Evolutionary conservation across 2,888 invertebrate species (phyloP), one percentile per base, ranked within the genome.

Genomic region (Bellardia pandia): DNA sequence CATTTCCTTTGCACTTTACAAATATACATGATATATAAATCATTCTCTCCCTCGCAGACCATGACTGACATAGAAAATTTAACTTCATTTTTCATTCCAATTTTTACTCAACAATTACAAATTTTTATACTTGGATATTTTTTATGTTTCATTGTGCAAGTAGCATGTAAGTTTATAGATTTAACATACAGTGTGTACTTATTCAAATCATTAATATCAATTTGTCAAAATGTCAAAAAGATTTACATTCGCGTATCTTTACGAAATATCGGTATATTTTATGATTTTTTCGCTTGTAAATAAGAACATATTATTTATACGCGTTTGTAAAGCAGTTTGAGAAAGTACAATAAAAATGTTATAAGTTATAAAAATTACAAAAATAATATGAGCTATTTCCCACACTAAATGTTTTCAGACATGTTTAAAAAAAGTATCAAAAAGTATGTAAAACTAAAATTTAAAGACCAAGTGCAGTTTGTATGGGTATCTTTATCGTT

Each of bases 171-270:
- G 37, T 37, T 64, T 64, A 64, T 56, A 33, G 23, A 14, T 42
- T 68, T 58, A 68, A 16, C 68, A 42, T 66, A 42, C 9, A 56
- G 77, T 56, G 56, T 56, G 45, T 56, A 66, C 42, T 69, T 64
- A 64, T 51, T 58, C 48, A n/a, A 58, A 56, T 66, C 48, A 74
- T 81, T 81, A 58, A 81, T 81, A 81, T 64, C 74, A 81, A 74
- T 81, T 74, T 81, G 81, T 81, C 66, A 66, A 58, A 66, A 58
- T 74, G 74, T 66, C 80, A 66, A 56, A 74, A 56, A 56, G 45
- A 74, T 37, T 48, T 56, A 58, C 66, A 74, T 66, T 23, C 58
- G 23, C n/a, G 11, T 74, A 6, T 56, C 37, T 56, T 40, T 30
- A 14, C 9, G 42, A 7, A 62, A 51, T 42, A 33, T 5, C 56